Evolutionary conservation across 2,888 invertebrate genomes (phyloP).

Genomic region (Trachelus stipa): DNA sequence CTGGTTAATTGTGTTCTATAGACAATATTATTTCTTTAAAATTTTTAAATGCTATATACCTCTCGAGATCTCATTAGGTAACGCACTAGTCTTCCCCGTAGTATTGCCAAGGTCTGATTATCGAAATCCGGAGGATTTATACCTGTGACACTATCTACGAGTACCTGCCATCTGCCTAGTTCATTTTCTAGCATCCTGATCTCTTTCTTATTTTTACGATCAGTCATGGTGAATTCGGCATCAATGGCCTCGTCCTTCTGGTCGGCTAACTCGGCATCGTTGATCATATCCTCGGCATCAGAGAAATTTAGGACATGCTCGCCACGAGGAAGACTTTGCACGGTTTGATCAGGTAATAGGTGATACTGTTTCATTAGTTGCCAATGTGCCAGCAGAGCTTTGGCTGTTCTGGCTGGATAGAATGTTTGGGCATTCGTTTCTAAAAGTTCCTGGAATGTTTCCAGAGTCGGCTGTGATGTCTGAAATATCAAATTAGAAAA

Average conservation of each 20-base stretch:
- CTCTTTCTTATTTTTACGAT: slow-evolving; percentile 84
- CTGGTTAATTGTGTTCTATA: neutral
- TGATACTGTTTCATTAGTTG: slow-evolving; percentile 91
- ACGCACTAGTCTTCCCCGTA: slow-evolving; percentile 90
- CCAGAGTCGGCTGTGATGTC: slow-evolving; percentile 79
- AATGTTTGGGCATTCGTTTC: slow-evolving; percentile 87
- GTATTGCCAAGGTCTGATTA: slow-evolving; percentile 91
- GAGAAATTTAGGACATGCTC: slow-evolving; percentile 83
- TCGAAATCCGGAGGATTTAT: slow-evolving; percentile 90
- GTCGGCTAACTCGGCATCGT: slow-evolving; percentile 85
- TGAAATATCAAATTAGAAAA: slow-evolving; percentile 53
- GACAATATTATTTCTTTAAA: neutral
- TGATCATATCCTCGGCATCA: slow-evolving; percentile 90
- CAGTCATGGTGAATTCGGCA: slow-evolving; percentile 79
- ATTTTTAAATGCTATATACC: slow-evolving; percentile 59
- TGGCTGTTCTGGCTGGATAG: slow-evolving; percentile 88
- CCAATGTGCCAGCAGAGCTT: slow-evolving; percentile 90
- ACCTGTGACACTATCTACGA: slow-evolving; percentile 91
- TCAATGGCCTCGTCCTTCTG: slow-evolving; percentile 86
- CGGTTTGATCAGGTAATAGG: slow-evolving; percentile 88
- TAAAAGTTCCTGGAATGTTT: slow-evolving; percentile 86
- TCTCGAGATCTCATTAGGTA: slow-evolving; percentile 95
- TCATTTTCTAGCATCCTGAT: slow-evolving; percentile 91
- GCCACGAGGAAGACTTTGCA: slow-evolving; percentile 73
- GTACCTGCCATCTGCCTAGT: slow-evolving; percentile 88